A percentile compares a stretch with the other conserved stretches of the same genome.
Evolutionary conservation across 1,140 invertebrate species (phyloP).

Genomic region (Stegodyphus dumicola): DNA sequence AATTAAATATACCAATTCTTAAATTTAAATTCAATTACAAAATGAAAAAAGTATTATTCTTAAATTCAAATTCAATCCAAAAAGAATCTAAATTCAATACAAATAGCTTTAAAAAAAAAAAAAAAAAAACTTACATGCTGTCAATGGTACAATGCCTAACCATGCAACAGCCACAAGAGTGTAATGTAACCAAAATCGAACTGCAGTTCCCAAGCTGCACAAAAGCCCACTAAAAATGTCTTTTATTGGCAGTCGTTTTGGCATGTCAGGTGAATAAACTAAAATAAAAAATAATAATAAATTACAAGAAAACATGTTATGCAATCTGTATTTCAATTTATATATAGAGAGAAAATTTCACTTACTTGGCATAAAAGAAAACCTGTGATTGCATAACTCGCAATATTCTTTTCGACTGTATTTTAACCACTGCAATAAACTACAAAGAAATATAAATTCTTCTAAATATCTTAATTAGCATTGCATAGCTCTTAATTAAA

Average conservation of each 20-base stretch:
- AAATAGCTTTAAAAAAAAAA: constrained; percentile 5
- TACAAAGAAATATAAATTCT: constrained; percentile 44
- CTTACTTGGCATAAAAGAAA: constrained; percentile 94
- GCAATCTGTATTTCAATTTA: neutral
- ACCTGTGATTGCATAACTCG: constrained; percentile 97
- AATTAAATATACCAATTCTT: no score
- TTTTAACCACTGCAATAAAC: constrained; percentile 76
- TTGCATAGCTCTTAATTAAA: no score
- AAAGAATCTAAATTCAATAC: neutral
- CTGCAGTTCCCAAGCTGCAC: constrained; percentile 87
- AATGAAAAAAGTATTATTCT: neutral
- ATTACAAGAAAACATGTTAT: neutral
- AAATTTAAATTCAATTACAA: neutral
- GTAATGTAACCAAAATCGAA: constrained; percentile 97
- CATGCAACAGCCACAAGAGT: constrained; percentile 96
- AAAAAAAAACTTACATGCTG: constrained; percentile 79
- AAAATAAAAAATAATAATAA: constrained; percentile 61
- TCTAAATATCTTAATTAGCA: no score
- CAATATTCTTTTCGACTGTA: constrained; percentile 99
- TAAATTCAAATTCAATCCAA: neutral
- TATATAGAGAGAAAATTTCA: constrained; percentile 49
- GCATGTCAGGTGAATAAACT: constrained; percentile 99
- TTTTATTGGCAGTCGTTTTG: constrained; percentile 88
- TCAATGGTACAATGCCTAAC: constrained; percentile 96
- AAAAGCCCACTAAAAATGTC: constrained; percentile 91